These are phyloP conservation scores for Phyllotreta striolata DNA, from an alignment of 2,888 invertebrate genomes.

Conservation along the genomic window DNA sequence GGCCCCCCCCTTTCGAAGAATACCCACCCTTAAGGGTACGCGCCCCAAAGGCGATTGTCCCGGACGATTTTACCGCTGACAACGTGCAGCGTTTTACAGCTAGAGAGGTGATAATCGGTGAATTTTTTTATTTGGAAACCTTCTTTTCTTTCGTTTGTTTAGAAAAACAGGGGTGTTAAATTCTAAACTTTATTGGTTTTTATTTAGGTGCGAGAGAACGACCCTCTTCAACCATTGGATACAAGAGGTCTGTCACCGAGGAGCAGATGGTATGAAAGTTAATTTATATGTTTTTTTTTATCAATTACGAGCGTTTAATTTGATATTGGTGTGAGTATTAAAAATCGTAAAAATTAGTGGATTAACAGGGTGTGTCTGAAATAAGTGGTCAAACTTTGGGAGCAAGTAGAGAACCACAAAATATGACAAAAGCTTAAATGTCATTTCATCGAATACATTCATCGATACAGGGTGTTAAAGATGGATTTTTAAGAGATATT, in stretches of 20 bases:
- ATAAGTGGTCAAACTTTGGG: no score
- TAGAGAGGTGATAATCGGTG: constrained; percentile 21
- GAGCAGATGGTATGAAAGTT: constrained; percentile 20
- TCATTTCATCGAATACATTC: no score
- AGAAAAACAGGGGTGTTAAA: constrained; percentile 56
- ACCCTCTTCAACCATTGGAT: constrained; percentile 29
- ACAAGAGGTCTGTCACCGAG: constrained; percentile 15
- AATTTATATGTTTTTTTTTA: not conserved
- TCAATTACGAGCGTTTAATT: not conserved
- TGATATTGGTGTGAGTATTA: no score
- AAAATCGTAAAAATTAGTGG: not conserved
- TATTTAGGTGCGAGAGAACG: constrained; percentile 25
- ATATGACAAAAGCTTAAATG: no score
- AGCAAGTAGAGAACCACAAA: no score
- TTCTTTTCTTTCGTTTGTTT: constrained; percentile 47
- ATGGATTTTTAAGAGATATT: not conserved
- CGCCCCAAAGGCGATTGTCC: constrained; percentile 28
- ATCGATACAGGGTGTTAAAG: no score
- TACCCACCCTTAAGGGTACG: constrained; percentile 36
- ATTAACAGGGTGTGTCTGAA: not conserved
- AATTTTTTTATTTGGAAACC: constrained; percentile 26
- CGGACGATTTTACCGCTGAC: not conserved
- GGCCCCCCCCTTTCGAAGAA: not conserved
- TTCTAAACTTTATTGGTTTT: constrained; percentile 46
- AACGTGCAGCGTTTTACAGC: no score